phyloP scores from a whole-genome alignment of 2,797 vertebrate genomes.

The Cetoscarus ocellatus region DNA sequence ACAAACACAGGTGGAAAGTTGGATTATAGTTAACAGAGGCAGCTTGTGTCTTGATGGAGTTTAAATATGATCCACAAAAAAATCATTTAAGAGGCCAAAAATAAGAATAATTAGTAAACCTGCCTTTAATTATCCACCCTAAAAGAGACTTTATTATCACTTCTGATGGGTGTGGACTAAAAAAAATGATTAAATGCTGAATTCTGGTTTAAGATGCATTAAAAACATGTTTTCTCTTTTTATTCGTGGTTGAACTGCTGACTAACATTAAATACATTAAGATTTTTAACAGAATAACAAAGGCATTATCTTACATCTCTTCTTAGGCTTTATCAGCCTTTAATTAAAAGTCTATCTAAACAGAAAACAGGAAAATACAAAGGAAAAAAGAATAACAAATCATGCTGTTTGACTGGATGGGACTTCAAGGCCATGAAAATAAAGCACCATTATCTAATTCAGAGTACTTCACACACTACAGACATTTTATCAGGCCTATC shows the following conservation, averaged over 20 bases:
- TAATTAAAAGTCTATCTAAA: slow-evolving; percentile 21
- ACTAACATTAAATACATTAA: not conserved
- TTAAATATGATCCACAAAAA: slow-evolving; percentile 1
- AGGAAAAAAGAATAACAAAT: slow-evolving; percentile 20
- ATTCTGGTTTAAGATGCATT: not conserved
- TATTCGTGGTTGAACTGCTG: not conserved
- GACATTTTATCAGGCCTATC: slow-evolving; percentile 52
- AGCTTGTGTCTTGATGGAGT: not conserved
- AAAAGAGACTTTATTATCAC: not conserved
- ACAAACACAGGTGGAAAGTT: not conserved
- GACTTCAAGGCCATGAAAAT: slow-evolving; percentile 48
- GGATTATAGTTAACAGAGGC: not conserved
- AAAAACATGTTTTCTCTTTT: slow-evolving; percentile 2
- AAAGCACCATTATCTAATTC: slow-evolving; percentile 41
- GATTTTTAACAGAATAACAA: not conserved
- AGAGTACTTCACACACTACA: slow-evolving; percentile 38
- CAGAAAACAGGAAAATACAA: slow-evolving; percentile 7
- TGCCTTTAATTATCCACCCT: not conserved
- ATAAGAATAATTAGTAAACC: slow-evolving; percentile 9
- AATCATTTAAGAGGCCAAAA: not conserved
- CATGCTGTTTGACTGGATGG: slow-evolving; percentile 19
- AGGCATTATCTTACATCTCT: not conserved
- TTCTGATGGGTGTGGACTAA: not conserved
- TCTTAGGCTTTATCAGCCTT: slow-evolving; percentile 4
- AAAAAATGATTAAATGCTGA: not conserved